These are phyloP conservation scores for Thereva unica DNA, from an alignment of 2,888 invertebrate species.

Conservation along the genomic window DNA sequence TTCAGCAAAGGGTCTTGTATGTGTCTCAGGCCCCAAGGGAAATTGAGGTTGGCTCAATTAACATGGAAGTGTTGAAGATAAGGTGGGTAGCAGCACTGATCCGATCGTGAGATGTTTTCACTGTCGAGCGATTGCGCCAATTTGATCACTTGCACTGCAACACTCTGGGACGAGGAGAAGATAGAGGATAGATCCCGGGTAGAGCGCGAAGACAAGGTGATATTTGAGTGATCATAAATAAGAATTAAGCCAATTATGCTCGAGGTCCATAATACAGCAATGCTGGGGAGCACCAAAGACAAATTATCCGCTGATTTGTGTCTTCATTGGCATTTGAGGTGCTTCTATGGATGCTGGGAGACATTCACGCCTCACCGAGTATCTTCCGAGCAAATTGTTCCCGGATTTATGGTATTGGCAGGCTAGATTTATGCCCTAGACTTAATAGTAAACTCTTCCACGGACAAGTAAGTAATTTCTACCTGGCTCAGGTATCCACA, in stretches of 20 bases:
- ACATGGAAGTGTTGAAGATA: constrained; percentile 32
- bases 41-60: constrained; percentile 30
- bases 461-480: constrained; percentile 30
- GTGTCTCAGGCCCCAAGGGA: not conserved
- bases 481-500: constrained; percentile 8
- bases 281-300: constrained; percentile 17
- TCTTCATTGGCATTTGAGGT: constrained; percentile 33
- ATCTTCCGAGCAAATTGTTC: constrained; percentile 31
- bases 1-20: constrained; percentile 27
- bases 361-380: constrained; percentile 32
- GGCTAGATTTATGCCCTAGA: constrained; percentile 23
- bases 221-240: constrained; percentile 26
- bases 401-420: constrained; percentile 27
- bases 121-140: constrained; percentile 25
- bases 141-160: constrained; percentile 21
- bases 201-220: constrained; percentile 23
- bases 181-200: constrained; percentile 21
- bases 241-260: constrained; percentile 35
- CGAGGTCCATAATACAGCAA: constrained; percentile 23
- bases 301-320: constrained; percentile 34
- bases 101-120: constrained; percentile 30
- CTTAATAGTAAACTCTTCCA: constrained; percentile 24
- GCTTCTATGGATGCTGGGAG: constrained; percentile 3
- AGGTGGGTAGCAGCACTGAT: constrained; percentile 28
- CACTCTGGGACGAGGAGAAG: constrained; percentile 17